These are phyloP conservation scores for Scolopax bukidnonensis DNA, from an alignment of 2,797 vertebrate species.

Conservation along the genomic window DNA sequence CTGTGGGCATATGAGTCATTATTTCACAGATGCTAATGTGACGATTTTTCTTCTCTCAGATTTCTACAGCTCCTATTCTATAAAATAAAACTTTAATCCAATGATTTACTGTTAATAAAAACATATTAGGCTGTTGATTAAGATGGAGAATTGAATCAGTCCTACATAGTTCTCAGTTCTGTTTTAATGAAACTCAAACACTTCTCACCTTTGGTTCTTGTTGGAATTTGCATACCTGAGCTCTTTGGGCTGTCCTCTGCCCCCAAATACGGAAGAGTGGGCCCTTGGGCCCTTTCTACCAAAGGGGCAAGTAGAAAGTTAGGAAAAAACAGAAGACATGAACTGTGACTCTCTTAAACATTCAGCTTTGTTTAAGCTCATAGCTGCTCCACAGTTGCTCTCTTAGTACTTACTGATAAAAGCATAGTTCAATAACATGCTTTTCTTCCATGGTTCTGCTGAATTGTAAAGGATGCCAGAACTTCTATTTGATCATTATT, in stretches of 20 bases:
- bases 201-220: background rate
- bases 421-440: background rate
- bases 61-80: background rate
- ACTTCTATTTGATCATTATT: background rate
- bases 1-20: background rate
- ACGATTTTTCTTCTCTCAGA: background rate
- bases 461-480: background rate
- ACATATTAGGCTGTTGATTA: background rate
- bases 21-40: background rate
- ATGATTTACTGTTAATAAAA: background rate
- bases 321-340: background rate
- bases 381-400: background rate
- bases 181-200: background rate
- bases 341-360: background rate
- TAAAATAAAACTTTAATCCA: background rate
- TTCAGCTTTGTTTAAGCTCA: background rate
- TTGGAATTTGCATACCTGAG: background rate
- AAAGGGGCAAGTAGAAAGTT: background rate
- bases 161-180: background rate
- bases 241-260: background rate
- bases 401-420: background rate
- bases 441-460: background rate
- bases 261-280: background rate
- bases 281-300: background rate
- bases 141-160: background rate